phyloP scores from a whole-genome alignment of 2,113 vertebrate species.

The Perca schrenkii region DNA sequence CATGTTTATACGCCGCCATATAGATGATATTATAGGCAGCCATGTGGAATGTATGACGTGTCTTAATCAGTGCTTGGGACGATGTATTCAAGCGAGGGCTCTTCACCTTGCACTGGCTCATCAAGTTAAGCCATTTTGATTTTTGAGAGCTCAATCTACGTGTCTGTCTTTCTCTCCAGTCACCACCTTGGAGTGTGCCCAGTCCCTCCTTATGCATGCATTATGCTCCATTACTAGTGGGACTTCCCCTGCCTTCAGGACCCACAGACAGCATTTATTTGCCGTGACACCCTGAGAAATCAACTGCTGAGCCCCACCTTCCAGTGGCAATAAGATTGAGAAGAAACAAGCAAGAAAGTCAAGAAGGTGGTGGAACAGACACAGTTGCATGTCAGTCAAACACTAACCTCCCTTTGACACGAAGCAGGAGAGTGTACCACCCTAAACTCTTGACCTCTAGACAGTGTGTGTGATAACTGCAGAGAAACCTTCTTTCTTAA shows the following conservation, averaged over 20 bases:
- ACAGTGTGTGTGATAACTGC: constrained; percentile 13
- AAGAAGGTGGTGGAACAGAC: background rate
- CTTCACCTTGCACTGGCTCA: constrained; percentile 29
- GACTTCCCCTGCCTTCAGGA: constrained; percentile 19
- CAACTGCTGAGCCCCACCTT: background rate
- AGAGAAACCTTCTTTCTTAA: background rate
- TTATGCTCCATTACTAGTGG: constrained; percentile 7
- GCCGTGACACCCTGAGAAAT: constrained; percentile 22
- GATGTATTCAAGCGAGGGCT: background rate
- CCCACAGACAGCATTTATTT: constrained; percentile 18
- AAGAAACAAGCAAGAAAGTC: background rate
- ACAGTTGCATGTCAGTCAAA: constrained; percentile 16
- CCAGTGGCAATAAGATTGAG: background rate
- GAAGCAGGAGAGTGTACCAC: background rate
- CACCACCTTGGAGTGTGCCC: constrained; percentile 14
- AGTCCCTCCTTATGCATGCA: constrained; percentile 11
- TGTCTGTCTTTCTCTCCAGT: constrained; percentile 18
- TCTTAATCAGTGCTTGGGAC: constrained; percentile 36
- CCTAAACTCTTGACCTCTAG: constrained; percentile 11
- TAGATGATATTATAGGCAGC: background rate
- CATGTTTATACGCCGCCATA: background rate
- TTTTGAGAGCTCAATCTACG: constrained; percentile 31
- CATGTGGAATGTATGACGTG: constrained; percentile 21
- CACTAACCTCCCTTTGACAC: background rate
- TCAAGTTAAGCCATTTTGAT: constrained; percentile 45